A percentile compares a stretch with the other conserved stretches of the same genome.
Conservation (phyloP, 2,797 vertebrate genomes). For the Naso thynnoides region DNA sequence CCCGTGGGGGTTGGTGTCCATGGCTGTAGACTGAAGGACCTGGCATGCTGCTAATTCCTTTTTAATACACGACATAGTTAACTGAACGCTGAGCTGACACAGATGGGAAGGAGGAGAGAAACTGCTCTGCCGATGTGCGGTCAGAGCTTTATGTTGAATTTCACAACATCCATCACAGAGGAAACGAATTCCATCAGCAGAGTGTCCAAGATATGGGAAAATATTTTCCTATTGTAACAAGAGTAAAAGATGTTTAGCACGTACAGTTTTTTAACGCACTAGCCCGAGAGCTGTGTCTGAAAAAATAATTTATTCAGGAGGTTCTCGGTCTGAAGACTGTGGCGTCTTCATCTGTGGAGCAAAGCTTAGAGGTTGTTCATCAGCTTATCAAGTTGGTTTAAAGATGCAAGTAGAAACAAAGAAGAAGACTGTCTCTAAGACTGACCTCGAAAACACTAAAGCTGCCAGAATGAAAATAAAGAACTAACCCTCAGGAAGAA, state of each 20-base stretch:
- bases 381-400: no score
- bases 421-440: no score
- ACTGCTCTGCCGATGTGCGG: slow-evolving; percentile 1
- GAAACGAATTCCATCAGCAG: background rate
- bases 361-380: no score
- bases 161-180: background rate
- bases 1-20: slow-evolving; percentile 36
- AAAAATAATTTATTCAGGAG: background rate
- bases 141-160: background rate
- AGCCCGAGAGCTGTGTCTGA: no score
- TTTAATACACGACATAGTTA: slow-evolving; percentile 59
- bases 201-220: background rate
- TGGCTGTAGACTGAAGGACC: slow-evolving; percentile 45
- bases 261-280: background rate
- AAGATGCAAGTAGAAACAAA: background rate
- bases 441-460: no score
- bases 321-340: no score
- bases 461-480: no score
- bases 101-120: background rate
- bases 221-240: background rate
- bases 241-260: no score
- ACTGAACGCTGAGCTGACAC: slow-evolving; percentile 1
- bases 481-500: no score
- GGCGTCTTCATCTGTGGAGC: no score
- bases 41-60: slow-evolving; percentile 65